Base-by-base conservation (phyloP, 2,113 vertebrate genomes). In the Cisticola juncidis region DNA sequence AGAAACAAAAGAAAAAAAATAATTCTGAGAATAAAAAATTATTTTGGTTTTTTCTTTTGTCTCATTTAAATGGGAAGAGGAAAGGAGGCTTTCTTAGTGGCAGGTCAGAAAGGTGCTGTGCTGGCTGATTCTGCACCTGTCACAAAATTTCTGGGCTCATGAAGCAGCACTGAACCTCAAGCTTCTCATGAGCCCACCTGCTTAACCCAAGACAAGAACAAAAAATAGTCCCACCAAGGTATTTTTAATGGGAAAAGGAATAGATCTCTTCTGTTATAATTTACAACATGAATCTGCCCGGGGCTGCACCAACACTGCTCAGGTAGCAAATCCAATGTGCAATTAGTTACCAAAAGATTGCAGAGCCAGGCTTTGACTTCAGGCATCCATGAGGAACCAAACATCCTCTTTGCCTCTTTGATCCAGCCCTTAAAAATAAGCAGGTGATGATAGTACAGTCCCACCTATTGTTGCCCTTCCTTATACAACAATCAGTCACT, bases 351-450 rank as follows among this genome's bases (percentile, higher is more conserved):
- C 53, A 50, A 84, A 94, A 84, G 35, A 33, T 28, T 77, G 61
- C n/a, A 87, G 57, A 92, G 36, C 40, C 47, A 94, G 73, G 35
- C 47, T 88, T 68, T 93, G 87, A 93, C 71, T 92, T 48, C 12
- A 38, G 42, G 29, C 69, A 96, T 26, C 64, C 72, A 80, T 6
- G 14, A 48, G 71, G 87, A 95, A 97, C 76, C 40, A 88, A 88
- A 85, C 42, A 50, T 53, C 71, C 58, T 72, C 71, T 60, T 78
- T 40, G 69, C 5, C 15, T 42, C 83, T 96, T 96, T 94, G 76
- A 89, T 93, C 51, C 25, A 76, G 42, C 21, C 65, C 73, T 77
- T 81, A 94, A 38, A 96, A 97, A 97, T 90, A 94, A 95, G 66
- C 77, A 96, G 87, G 60, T 78, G 93, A 92, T 73, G 83, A 95